Base-by-base conservation (phyloP, 2,113 vertebrate species). In the Ancistrus triradiatus region DNA sequence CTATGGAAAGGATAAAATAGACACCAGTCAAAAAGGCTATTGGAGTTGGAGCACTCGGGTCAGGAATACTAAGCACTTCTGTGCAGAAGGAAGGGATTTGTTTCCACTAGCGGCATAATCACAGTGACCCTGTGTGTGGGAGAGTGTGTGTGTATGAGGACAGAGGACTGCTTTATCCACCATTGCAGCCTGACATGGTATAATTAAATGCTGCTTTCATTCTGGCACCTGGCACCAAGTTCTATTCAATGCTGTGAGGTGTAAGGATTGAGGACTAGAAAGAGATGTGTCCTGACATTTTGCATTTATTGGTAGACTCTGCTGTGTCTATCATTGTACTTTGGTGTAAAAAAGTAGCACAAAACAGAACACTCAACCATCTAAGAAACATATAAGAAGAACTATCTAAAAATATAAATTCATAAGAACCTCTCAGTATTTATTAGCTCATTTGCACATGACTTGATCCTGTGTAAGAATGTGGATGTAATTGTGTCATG, bases 41-140 rank as follows among this genome's bases (percentile, higher is more conserved):
- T 38, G 7, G 28, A 50, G 48, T n/a, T 5, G 44, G 44, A 55
- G 19, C 2, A 14, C 21, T 28, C 28, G 57, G 52, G 52, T 43
- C 17, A 19, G 21, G 73, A 75, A 75, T 75, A 71, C 69, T 74
- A 72, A 75, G 61, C 21, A 35, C 25, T 33, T 53, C 47, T 40
- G 31, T 44, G 42, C 61, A 58, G 57, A 70, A 70, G 68, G 58
- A 18, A 47, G 22, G 40, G 19, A 49, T 67, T 61, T 70, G 67
- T 74, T 70, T 67, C 50, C 68, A 47, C 31, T 48, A 75, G 67
- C 51, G 15, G 64, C 46, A 58, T 14, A 43, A 57, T 51, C 64
- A 38, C 56, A 63, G 57, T 66, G 66, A 59, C 59, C 69, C 46
- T 60, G 61, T 64, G 25, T 74, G 58, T 63, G 44, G 19, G 50